These are phyloP conservation scores for Aspiorhynchus laticeps DNA, from an alignment of 2,113 vertebrate genomes.

Conservation along the genomic window DNA sequence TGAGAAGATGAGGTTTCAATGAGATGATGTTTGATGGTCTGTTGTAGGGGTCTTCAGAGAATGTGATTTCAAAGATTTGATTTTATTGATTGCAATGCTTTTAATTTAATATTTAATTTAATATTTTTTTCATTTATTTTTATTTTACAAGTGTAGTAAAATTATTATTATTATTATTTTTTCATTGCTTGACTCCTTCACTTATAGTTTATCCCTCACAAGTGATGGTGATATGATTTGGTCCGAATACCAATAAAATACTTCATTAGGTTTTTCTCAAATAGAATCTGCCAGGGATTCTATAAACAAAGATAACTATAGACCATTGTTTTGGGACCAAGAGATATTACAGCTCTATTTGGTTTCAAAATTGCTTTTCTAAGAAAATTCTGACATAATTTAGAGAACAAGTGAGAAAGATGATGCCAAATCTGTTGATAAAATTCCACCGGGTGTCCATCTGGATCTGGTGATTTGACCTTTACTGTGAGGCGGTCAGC, in stretches of 20 bases:
- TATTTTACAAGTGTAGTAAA: too few species aligned
- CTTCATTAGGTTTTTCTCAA: too few species aligned
- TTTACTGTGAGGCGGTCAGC: too few species aligned
- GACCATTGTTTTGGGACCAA: background rate
- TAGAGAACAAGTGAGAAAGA: background rate
- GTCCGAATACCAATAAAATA: background rate
- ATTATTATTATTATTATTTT: too few species aligned
- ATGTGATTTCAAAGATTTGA: background rate
- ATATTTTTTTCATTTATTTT: background rate
- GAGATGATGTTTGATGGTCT: background rate
- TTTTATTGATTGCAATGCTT: background rate
- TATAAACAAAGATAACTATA: too few species aligned
- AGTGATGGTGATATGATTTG: background rate
- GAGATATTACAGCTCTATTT: background rate
- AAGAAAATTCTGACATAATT: background rate
- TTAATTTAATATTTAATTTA: too few species aligned
- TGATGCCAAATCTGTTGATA: background rate
- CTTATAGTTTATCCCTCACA: too few species aligned
- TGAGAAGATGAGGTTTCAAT: background rate
- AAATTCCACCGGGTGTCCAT: background rate
- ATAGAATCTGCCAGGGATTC: background rate
- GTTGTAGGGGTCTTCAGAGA: background rate
- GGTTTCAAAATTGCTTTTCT: constrained; percentile 3
- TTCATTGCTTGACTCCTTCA: too few species aligned
- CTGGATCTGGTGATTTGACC: background rate